These are phyloP conservation scores for Isaurus tuberculatus DNA, from an alignment of 92 coral and sea anemone genomes.

Conservation along the genomic window DNA sequence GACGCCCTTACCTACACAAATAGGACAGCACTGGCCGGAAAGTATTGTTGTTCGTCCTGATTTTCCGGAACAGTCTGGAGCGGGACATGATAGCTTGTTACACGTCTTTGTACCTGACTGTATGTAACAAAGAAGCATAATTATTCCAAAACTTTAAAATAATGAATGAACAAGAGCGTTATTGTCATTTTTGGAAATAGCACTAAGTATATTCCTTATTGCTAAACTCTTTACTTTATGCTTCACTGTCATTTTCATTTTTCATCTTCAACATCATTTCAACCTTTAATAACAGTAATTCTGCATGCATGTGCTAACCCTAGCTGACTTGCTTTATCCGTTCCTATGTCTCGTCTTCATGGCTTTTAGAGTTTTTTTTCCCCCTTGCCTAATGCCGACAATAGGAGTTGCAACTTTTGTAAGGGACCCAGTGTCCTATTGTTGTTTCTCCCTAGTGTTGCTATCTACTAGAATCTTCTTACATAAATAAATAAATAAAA, in stretches of 20 bases:
- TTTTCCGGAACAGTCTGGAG: constrained; percentile 22
- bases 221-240: neutral
- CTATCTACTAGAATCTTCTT: too few species aligned
- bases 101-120: constrained; percentile 24
- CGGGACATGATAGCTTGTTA: neutral
- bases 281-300: too few species aligned
- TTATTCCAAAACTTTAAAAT: neutral
- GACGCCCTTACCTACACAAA: constrained; percentile 28
- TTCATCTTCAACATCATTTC: neutral
- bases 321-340: neutral
- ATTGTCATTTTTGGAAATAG: neutral
- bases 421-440: too few species aligned
- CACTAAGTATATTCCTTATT: neutral
- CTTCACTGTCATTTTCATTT: too few species aligned
- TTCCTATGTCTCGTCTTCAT: too few species aligned
- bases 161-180: neutral
- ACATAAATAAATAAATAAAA: too few species aligned
- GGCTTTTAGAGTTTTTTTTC: too few species aligned
- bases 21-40: constrained; percentile 14
- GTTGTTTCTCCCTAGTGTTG: too few species aligned
- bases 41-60: constrained; percentile 3
- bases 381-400: too few species aligned
- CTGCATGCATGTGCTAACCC: too few species aligned
- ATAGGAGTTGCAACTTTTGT: too few species aligned
- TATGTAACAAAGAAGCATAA: neutral